These are phyloP conservation scores for Fopius arisanus DNA, from an alignment of 1,140 invertebrate genomes.

Conservation along the genomic window DNA sequence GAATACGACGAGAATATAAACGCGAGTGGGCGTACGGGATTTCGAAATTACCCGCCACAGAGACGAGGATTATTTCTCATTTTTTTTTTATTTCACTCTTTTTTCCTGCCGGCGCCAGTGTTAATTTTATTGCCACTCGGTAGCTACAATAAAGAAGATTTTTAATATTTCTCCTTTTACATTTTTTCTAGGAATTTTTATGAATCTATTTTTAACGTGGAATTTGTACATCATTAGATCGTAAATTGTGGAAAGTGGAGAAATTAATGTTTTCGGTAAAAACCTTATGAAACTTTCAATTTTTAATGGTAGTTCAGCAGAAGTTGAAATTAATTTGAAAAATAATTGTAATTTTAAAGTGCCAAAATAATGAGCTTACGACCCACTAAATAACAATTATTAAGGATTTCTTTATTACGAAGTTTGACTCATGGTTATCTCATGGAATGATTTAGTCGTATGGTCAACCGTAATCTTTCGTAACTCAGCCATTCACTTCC, in stretches of 20 bases:
- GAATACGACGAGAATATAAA: background rate
- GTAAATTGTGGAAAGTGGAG: no score
- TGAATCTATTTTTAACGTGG: background rate
- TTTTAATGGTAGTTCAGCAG: no score
- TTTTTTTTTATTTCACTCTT: background rate
- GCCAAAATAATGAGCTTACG: no score
- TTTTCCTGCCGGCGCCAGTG: background rate
- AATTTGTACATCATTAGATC: no score
- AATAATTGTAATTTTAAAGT: no score
- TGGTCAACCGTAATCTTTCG: slow-evolving; percentile 35
- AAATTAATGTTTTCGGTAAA: no score
- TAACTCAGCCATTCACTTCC: slow-evolving; percentile 38
- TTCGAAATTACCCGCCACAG: background rate
- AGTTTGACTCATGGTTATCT: slow-evolving; percentile 13
- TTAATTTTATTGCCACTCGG: background rate
- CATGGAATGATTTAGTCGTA: slow-evolving; percentile 29
- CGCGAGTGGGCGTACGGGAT: slow-evolving; percentile 1
- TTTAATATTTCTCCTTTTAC: background rate
- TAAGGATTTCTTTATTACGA: background rate
- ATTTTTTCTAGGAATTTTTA: background rate
- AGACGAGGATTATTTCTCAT: background rate
- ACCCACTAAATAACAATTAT: background rate
- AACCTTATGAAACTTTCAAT: no score
- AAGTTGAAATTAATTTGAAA: no score
- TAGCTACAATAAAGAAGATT: background rate